Evolutionary conservation across 2,888 invertebrate species (phyloP), one percentile per base, ranked within the genome.

Genomic region (Esperia sulphurella): DNA sequence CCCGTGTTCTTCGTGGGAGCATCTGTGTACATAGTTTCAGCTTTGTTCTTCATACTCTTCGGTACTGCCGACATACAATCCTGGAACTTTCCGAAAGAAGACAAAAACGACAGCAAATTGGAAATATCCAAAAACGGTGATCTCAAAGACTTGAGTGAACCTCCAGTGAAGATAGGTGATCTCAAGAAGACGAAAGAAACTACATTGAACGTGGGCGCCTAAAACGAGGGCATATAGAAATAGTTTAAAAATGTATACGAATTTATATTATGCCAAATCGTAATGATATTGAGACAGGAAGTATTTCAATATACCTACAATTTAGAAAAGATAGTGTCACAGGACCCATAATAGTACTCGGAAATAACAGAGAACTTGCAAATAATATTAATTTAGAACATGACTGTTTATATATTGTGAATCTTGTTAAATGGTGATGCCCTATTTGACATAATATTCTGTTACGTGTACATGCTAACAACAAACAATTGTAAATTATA

Each of bases 1-100:
- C 90, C 91, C 43, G 92, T 95, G 50, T 95, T 95, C 71, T 92
- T 92, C 73, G 91, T 95, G 42, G 95, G 95, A 3, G 93, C 94
- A 0, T 87, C 90, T 7, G 94, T 93, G 7, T 95, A 95, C 60
- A 91, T 93, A 10, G 83, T 93, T 8, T 92, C 94, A 0, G 95
- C 95, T 0, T 48, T 94, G 35, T 78, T 95, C 46, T 95, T 94
- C 73, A 91, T 92, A 71, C 52, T 93, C 21, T 93, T 95, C 49
- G 95, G 95, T 29, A 93, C 93, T 0, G 94, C 92, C 0, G 90
- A 92, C 44, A 92, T 92, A 44, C 95, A 95, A 66, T 73, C 91
- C 0, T 95, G 95, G 95, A 95, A 95, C 67, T 91, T 85, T 58
- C 51, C 65, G 14, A 67, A 64, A 9, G 69, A 75, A 4, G 70